phyloP scores from a whole-genome alignment of 2,113 vertebrate species.

The Centropus unirufus region DNA sequence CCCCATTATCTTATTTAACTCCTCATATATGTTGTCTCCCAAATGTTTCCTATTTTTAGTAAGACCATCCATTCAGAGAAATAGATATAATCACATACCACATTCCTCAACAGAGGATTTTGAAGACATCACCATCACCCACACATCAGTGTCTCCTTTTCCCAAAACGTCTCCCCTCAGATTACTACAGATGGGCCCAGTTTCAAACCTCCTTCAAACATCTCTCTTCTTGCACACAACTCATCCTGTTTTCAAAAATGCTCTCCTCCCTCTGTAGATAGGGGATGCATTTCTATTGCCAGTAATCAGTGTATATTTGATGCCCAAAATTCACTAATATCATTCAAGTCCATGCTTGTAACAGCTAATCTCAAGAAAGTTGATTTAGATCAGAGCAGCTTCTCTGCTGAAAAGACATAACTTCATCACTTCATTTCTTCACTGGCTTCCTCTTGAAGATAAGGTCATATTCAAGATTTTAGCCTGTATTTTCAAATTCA shows the following conservation, averaged over 20 bases:
- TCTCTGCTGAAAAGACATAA: neutral
- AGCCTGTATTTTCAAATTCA: neutral
- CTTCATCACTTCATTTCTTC: neutral
- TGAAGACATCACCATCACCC: neutral
- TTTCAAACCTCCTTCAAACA: neutral
- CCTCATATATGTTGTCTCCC: neutral
- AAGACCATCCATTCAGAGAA: neutral
- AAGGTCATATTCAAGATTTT: neutral
- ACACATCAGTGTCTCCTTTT: neutral
- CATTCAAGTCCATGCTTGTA: neutral
- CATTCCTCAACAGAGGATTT: neutral
- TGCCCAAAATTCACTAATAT: neutral
- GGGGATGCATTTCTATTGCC: neutral
- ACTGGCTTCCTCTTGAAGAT: neutral
- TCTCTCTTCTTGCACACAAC: neutral
- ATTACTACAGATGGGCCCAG: neutral
- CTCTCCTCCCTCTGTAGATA: neutral
- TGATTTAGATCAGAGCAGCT: neutral
- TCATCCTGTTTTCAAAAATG: neutral
- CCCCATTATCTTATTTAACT: neutral
- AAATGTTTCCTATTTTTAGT: neutral
- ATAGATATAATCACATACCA: neutral
- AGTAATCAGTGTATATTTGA: neutral
- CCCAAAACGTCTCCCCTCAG: neutral
- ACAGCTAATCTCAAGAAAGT: neutral